Conservation (phyloP, 2,113 vertebrate genomes). For the Channa maculata region DNA sequence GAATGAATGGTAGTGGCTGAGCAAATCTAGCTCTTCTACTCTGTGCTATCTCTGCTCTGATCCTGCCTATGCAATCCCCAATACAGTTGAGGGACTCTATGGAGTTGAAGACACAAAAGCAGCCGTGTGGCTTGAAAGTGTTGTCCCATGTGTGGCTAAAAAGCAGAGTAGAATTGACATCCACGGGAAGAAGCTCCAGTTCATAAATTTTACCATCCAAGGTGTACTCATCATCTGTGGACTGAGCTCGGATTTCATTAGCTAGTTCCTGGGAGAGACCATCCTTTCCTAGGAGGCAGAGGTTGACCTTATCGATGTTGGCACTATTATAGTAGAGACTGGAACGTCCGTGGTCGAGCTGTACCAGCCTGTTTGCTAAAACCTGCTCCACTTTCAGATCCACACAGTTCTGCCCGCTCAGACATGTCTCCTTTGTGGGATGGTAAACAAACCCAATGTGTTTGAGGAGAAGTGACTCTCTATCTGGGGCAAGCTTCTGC, state of each 20-base stretch:
- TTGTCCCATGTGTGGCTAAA: slow-evolving; percentile 93
- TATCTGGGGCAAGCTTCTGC: slow-evolving; percentile 97
- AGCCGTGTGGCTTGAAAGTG: slow-evolving; percentile 96
- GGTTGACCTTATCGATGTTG: slow-evolving; percentile 96
- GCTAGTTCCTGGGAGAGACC: slow-evolving; percentile 95
- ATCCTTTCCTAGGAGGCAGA: slow-evolving; percentile 97
- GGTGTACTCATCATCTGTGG: slow-evolving; percentile 97
- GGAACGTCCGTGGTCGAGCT: slow-evolving; percentile 91
- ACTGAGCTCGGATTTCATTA: slow-evolving; percentile 97
- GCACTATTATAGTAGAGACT: slow-evolving; percentile 95
- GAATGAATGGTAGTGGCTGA: slow-evolving; percentile 92
- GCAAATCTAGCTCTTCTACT: slow-evolving; percentile 92
- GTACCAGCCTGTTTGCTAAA: slow-evolving; percentile 92
- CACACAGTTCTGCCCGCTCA: slow-evolving; percentile 94
- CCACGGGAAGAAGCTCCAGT: slow-evolving; percentile 93
- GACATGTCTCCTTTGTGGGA: slow-evolving; percentile 98
- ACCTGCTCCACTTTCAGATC: slow-evolving; percentile 97
- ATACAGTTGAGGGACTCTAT: slow-evolving; percentile 97
- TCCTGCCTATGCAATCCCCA: slow-evolving; percentile 94
- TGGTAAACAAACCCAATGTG: slow-evolving; percentile 99
- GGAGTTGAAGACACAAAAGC: slow-evolving; percentile 98
- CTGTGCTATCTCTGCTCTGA: slow-evolving; percentile 92
- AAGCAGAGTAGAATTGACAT: slow-evolving; percentile 93
- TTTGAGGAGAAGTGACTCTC: slow-evolving; percentile 97
- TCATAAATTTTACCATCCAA: slow-evolving; percentile 99